phyloP scores from a whole-genome alignment of 2,888 invertebrate genomes.

The Eretmocerus hayati region DNA sequence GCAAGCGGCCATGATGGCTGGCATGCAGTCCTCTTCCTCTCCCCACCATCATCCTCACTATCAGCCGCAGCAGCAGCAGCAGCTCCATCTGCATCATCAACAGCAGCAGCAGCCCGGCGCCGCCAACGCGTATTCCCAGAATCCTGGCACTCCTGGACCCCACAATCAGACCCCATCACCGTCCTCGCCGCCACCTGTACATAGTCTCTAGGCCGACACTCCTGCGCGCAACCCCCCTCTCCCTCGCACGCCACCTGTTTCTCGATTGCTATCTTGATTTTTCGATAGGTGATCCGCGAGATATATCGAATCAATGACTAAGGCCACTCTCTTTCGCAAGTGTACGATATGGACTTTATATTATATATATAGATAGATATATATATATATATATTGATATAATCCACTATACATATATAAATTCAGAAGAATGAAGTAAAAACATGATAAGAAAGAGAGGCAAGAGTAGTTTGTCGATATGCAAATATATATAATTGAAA shows the following conservation, averaged over 20 bases:
- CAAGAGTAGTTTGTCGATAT: constrained; percentile 14
- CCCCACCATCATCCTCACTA: constrained; percentile 28
- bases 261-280: constrained; percentile 3
- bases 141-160: constrained; percentile 41
- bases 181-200: constrained; percentile 46
- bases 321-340: background rate
- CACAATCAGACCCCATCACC: constrained; percentile 44
- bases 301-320: too few species aligned
- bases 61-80: constrained; percentile 30
- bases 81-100: constrained; percentile 28
- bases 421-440: background rate
- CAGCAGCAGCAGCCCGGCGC: constrained; percentile 36
- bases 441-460: background rate
- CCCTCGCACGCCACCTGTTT: constrained; percentile 26
- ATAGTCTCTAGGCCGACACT: constrained; percentile 42
- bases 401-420: too few species aligned
- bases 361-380: too few species aligned
- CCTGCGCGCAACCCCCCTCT: constrained; percentile 28
- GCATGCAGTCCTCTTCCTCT: constrained; percentile 12
- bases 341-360: background rate
- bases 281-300: too few species aligned
- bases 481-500: constrained; percentile 1
- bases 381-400: too few species aligned
- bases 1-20: constrained; percentile 20
- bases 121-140: constrained; percentile 38